Conservation (phyloP, 2,888 invertebrate species). For the Adela reaumurella region DNA sequence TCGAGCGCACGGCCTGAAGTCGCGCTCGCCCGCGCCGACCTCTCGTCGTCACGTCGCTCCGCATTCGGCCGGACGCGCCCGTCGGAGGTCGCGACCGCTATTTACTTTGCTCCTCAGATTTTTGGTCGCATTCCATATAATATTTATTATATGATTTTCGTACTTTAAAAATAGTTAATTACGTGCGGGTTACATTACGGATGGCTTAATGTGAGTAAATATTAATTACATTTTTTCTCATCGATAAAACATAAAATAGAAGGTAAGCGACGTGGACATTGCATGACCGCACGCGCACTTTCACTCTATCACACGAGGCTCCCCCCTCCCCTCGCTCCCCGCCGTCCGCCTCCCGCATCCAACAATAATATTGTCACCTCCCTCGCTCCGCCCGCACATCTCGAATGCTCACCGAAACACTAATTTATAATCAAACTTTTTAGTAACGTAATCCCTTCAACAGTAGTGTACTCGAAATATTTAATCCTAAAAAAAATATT, state of each 20-base stretch:
- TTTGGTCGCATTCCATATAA: not conserved
- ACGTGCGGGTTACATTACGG: not conserved
- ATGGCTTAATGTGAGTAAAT: not conserved
- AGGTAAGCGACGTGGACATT: not conserved
- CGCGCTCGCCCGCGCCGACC: not conserved
- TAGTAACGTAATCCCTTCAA: no score
- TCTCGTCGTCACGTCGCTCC: not conserved
- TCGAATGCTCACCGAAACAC: no score
- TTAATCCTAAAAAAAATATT: no score
- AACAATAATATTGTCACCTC: no score
- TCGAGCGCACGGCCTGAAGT: conserved; percentile 6
- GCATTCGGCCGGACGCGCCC: not conserved
- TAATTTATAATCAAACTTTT: no score
- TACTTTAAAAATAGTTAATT: not conserved
- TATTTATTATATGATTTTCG: not conserved
- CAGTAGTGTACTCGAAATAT: no score
- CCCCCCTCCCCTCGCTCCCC: no score
- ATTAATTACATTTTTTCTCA: not conserved
- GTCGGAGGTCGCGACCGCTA: not conserved
- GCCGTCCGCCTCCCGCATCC: not conserved
- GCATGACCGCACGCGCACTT: not conserved
- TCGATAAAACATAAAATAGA: not conserved
- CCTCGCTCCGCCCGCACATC: no score
- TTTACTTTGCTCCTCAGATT: not conserved
- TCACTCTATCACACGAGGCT: not conserved